Evolutionary conservation across 2,113 vertebrate species (phyloP), one percentile per base, ranked within the genome.

Genomic region (Erpornis zantholeuca): DNA sequence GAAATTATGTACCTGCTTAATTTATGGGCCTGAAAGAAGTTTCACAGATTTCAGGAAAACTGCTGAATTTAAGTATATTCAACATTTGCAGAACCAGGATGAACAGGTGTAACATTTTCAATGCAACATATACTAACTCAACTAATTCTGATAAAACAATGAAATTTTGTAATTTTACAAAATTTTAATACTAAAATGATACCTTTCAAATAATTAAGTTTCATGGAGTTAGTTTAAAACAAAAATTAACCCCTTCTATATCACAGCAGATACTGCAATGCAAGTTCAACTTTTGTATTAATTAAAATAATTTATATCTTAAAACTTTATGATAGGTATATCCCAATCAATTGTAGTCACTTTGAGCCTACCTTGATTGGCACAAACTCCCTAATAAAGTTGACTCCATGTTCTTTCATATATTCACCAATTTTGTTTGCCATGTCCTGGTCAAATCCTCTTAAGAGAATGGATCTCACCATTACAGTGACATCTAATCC

Each of bases 361-460:
- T 61, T 83, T 49, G 38, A 81, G 45, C 97, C 89, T 97, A 99
- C 98, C 97, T 98, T 98, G 66, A 88, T 94, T 4, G 98, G 98
- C 25, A 98, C 97, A 85, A 97, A 98, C 22, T 98, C 81, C 50
- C 83, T 94, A 54, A 99, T 94, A 64, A 99, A 98, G 45, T 86
- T 97, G 96, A 99, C 33, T 40, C 98, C 98, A 15, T 98, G 98
- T 28, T 98, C 98, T 57, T 97, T 90, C 98, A 99, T 98, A 84
- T 98, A 96, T 69, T 98, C 97, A 0, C 98, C 98, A 65, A 98
- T 98, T 97, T 96, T 98, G 86, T 98, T 97, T 78, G 98, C 98
- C 90, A 98, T 98, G 63, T 98, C 98, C 91, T 98, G 98, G 95
- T 99, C 98, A 94, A 98, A 98, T 80, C 98, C 98, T 92, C 97